Percentiles rank a stretch among this genome's conserved stretches.
Evolutionary conservation across 2,113 vertebrate genomes (phyloP).

Genomic region (Vireo altiloquus): DNA sequence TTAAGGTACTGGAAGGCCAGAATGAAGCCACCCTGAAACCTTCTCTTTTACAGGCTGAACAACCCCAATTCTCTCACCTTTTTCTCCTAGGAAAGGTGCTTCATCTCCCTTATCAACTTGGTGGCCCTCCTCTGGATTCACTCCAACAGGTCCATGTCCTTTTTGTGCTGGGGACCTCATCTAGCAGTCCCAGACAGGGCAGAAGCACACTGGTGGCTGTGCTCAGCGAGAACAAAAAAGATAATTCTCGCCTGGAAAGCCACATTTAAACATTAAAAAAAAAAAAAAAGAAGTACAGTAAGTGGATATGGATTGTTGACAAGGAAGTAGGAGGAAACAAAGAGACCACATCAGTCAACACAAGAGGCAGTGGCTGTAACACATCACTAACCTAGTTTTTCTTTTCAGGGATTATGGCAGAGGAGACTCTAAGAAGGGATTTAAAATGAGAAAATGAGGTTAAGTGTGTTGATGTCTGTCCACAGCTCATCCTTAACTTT

Average conservation of each 20-base stretch:
- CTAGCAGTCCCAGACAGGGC: not conserved
- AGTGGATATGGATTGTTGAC: not conserved
- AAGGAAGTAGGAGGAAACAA: not conserved
- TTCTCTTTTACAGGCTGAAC: not conserved
- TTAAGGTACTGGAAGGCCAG: not conserved
- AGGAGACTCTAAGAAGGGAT: conserved; percentile 21
- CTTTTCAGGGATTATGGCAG: not conserved
- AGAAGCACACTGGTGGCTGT: not conserved
- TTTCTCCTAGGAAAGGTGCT: not conserved
- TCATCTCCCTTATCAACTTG: not conserved
- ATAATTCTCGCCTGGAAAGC: not conserved
- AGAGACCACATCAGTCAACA: not conserved
- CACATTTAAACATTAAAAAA: not conserved
- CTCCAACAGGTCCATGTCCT: not conserved
- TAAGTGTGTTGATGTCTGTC: conserved; percentile 21
- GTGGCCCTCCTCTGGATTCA: not conserved
- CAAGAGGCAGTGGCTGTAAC: not conserved
- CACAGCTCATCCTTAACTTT: not conserved
- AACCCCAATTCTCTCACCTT: not conserved
- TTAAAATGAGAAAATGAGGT: conserved; percentile 35
- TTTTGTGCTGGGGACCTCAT: not conserved
- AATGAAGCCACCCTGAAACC: not conserved
- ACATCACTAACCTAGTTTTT: not conserved
- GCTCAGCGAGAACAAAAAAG: not conserved
- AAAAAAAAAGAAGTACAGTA: not conserved